Conservation (phyloP, 2,888 invertebrate species). For the Callinectes sapidus region DNA sequence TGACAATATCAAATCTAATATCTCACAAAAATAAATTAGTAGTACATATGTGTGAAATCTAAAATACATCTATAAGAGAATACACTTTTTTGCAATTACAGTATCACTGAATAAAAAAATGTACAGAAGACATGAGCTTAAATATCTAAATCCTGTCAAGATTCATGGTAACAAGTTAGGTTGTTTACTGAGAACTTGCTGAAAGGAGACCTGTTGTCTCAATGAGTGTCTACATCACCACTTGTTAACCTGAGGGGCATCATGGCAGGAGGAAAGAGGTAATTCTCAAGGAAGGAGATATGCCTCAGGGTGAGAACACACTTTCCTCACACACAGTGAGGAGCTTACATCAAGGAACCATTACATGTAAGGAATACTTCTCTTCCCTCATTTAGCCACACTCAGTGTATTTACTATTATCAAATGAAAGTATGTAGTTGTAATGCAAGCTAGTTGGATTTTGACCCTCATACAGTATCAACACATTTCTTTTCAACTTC, state of each 20-base stretch:
- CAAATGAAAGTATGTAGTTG: too few species aligned
- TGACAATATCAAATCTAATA: background rate
- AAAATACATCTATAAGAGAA: conserved; percentile 3
- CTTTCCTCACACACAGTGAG: too few species aligned
- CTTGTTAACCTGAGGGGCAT: background rate
- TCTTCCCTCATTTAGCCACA: too few species aligned
- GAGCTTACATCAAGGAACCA: too few species aligned
- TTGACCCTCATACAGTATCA: too few species aligned
- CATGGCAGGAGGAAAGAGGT: too few species aligned
- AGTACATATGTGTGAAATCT: background rate
- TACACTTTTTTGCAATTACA: background rate
- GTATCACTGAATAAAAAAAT: background rate
- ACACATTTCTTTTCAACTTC: too few species aligned
- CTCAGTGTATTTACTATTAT: too few species aligned
- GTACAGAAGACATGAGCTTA: conserved; percentile 6
- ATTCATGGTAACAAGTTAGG: background rate
- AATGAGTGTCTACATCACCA: background rate
- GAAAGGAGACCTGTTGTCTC: background rate
- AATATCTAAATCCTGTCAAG: background rate
- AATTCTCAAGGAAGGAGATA: too few species aligned
- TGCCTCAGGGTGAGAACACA: too few species aligned
- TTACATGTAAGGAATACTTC: too few species aligned
- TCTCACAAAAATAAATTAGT: conserved; percentile 18
- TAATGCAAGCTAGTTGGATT: too few species aligned
- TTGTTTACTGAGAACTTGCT: background rate